Conservation (phyloP, 2,113 vertebrate genomes). For the Sturnus vulgaris region DNA sequence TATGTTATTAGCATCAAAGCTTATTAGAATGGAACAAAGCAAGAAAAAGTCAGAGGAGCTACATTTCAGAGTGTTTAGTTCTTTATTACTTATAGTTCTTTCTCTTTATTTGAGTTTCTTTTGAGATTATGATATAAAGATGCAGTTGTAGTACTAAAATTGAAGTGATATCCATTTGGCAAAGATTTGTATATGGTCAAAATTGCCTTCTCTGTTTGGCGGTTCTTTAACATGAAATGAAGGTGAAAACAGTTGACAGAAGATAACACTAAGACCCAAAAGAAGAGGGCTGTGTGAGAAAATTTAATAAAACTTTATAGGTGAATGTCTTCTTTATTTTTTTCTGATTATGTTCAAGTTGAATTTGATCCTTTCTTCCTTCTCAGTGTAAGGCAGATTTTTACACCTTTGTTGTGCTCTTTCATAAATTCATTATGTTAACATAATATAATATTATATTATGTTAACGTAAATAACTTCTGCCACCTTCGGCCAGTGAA, state of each 20-base stretch:
- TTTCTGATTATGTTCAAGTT: neutral
- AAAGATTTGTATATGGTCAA: neutral
- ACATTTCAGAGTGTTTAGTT: neutral
- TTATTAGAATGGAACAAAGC: neutral
- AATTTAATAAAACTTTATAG: neutral
- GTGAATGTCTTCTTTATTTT: neutral
- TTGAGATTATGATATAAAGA: neutral
- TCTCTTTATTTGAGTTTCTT: neutral
- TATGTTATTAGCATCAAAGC: neutral
- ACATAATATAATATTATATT: no score
- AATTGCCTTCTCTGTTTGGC: neutral
- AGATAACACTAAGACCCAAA: neutral
- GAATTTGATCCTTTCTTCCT: neutral
- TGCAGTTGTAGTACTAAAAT: neutral
- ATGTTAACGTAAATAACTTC: neutral
- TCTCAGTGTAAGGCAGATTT: neutral
- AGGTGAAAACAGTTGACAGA: neutral
- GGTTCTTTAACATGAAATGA: neutral
- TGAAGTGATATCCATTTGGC: neutral
- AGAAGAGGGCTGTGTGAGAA: neutral
- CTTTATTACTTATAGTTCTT: neutral
- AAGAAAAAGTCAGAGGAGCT: neutral
- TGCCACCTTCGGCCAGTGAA: neutral
- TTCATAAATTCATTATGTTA: neutral
- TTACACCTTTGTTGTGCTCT: neutral